phyloP scores from a whole-genome alignment of 2,888 invertebrate genomes.

The Pseudeuparius sepicola region DNA sequence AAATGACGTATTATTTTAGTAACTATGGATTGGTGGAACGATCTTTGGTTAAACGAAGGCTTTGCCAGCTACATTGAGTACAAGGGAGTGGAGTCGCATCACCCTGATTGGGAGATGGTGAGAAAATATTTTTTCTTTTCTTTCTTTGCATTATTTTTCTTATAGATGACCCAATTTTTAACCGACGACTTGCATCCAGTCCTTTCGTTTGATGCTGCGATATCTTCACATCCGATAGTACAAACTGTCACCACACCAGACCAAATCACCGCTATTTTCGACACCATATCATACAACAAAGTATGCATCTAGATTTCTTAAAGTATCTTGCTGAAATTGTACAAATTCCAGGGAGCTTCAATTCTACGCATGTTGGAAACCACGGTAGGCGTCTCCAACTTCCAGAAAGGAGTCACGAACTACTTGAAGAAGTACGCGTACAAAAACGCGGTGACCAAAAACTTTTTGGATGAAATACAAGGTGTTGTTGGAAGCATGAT shows the following conservation, averaged over 20 bases:
- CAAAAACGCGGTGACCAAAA: conserved; percentile 68
- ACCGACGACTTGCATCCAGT: conserved; percentile 62
- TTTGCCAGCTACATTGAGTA: conserved; percentile 86
- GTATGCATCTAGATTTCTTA: conserved; percentile 40
- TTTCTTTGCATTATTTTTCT: conserved; percentile 10
- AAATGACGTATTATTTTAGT: too few species aligned
- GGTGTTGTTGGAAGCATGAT: conserved; percentile 38
- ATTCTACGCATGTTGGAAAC: conserved; percentile 81
- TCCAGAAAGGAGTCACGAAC: conserved; percentile 60
- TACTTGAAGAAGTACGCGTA: conserved; percentile 63
- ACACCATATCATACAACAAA: conserved; percentile 84
- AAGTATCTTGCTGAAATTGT: conserved; percentile 1
- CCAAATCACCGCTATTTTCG: conserved; percentile 87
- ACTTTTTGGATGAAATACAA: conserved; percentile 62
- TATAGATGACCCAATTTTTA: conserved; percentile 69
- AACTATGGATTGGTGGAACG: conserved; percentile 91
- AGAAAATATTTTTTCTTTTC: conserved; percentile 12
- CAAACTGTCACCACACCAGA: conserved; percentile 75
- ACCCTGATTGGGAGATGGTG: conserved; percentile 77
- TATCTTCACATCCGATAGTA: conserved; percentile 84
- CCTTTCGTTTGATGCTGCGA: conserved; percentile 62
- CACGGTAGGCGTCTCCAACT: conserved; percentile 61
- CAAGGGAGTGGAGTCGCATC: conserved; percentile 60
- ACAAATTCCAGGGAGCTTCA: conserved; percentile 60
- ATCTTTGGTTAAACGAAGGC: conserved; percentile 88